Evolutionary conservation across 2,888 invertebrate species (phyloP).

Genomic region (Chrysolina haemoptera): DNA sequence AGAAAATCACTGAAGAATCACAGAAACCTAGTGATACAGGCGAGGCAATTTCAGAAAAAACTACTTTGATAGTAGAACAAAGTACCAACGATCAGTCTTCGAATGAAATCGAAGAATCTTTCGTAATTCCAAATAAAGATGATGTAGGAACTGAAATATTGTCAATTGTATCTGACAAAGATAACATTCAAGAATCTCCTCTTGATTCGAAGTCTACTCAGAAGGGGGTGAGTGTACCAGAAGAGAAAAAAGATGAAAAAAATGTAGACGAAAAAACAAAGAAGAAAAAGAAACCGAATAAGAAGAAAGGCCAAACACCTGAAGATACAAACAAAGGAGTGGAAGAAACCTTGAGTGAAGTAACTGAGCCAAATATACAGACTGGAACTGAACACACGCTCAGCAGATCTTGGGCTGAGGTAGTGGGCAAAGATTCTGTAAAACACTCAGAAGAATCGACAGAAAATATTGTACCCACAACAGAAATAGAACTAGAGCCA

Average conservation of each 20-base stretch:
- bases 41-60: neutral
- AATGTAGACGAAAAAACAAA: slow-evolving; percentile 27
- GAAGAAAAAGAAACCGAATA: slow-evolving; percentile 40
- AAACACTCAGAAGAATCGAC: slow-evolving; percentile 18
- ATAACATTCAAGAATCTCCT: slow-evolving; percentile 17
- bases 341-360: neutral
- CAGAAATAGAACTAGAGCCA: neutral
- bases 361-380: slow-evolving; percentile 19
- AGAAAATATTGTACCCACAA: neutral
- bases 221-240: neutral
- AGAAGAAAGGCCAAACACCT: slow-evolving; percentile 25
- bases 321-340: slow-evolving; percentile 18
- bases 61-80: neutral
- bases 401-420: slow-evolving; percentile 30
- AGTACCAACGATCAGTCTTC: neutral
- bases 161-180: neutral
- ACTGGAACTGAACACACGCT: slow-evolving; percentile 27
- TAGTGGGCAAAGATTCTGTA: slow-evolving; percentile 17
- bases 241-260: slow-evolving; percentile 12
- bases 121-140: neutral
- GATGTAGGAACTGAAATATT: neutral
- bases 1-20: neutral
- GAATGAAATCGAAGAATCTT: neutral
- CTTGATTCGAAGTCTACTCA: slow-evolving; percentile 5
- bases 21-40: neutral